Base-by-base conservation (phyloP, 2,797 vertebrate species). In the Linurgus olivaceus region DNA sequence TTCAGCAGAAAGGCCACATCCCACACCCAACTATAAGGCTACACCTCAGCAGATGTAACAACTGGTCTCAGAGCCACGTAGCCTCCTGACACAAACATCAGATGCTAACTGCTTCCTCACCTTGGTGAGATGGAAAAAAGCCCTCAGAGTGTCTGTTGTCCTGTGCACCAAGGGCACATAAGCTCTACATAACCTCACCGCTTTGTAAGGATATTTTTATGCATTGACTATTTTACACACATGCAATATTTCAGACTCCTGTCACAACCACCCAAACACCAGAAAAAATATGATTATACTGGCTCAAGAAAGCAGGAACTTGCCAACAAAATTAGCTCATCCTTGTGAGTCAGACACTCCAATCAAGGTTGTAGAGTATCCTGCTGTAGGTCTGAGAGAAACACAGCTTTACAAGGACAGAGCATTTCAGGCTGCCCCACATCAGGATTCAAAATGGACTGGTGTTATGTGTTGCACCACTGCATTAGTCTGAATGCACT, bases 291-390 rank as follows among this genome's bases (percentile, higher is more conserved):
- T 57, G 2, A 88, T 94, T 66, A 62, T 73, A 51, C 67, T 91
- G 86, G 74, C 76, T 88, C 52, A 81, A 82, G 79, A 88, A 96
- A 93, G 55, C 45, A 86, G 59, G 55, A 86, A 86, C 79, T 73
- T 70, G 91, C 91, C 93, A 96, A 90, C n/a, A 94, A 91, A 88
- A 95, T 94, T 94, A 95, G 91, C 82, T 95, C 73, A 95, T 90
- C 91, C 52, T 78, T 88, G 70, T 94, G 94, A 96, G 79, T 96
- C 94, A 97, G 80, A 90, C 82, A 59, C 51, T 90, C 75, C 85
- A 93, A 31, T 94, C 87, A 96, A 93, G 80, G 90, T 63, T 91
- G 84, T 6, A 79, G 51, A 91, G 71, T 79, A 52, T 83, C 33
- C 62, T 65, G 40, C 47, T 37, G n/a, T 2, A 90, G 44, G 33